Evolutionary conservation across 2,888 invertebrate genomes (phyloP), one percentile per base, ranked within the genome.

Genomic region (Caenorhabditis sp.): DNA sequence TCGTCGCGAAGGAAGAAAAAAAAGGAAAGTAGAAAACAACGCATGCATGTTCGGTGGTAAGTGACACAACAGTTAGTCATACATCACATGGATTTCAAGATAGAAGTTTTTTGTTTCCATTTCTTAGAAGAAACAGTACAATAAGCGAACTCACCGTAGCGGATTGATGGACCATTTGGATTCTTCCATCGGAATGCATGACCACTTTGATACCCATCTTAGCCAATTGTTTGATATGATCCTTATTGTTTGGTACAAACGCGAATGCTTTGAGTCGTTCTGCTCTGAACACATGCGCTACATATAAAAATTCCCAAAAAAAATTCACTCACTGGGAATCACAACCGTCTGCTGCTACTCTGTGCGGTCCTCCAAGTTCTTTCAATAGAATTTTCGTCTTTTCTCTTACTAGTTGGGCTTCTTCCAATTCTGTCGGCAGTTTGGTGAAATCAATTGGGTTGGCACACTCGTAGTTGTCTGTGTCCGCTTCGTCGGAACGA

Each of bases 161-260:
- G 1, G 93, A 92, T 18, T 93, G 92, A 92, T 98, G 98, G 67
- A 97, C 94, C 74, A 98, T 94, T 92, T 98, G 97, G 80, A 98
- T 95, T 83, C 96, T 94, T 60, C 98, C 98, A 92, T 98, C 97
- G 18, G 95, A 94, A 92, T 96, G 93, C 0, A 96, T 95, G 82
- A 96, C 94, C 88, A 98, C 95, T 72, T 95, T 95, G 90, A 99
- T 97, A 82, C 98, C 98, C 97, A 98, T 97, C 92, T 96, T 95
- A 78, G 95, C 94, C 85, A 98, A 94, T 84, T 96, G 94, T 92
- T 95, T 95, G 87, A 97, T 93, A 93, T 98, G 98, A 69, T 96
- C 95, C 71, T 95, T 94, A 93, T 97, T 97, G 89, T 95, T 95
- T 74, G 96, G 95, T 85, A 95, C 93, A 87, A 94, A 94, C 67